Evolutionary conservation across 2,888 invertebrate species (phyloP).

Genomic region (Colletes collaris): DNA sequence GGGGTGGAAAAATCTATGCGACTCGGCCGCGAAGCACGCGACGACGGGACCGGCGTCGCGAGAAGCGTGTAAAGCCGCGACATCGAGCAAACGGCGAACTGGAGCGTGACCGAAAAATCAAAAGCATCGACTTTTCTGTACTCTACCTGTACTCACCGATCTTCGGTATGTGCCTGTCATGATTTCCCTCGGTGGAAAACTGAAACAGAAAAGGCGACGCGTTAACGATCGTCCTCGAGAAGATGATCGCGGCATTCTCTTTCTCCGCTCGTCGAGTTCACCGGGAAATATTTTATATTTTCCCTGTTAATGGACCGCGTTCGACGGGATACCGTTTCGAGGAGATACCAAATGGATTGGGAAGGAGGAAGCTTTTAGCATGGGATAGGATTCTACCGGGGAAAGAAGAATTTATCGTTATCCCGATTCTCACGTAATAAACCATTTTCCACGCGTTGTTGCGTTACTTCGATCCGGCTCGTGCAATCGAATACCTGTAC

Average conservation of each 20-base stretch:
- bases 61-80: neutral
- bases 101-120: conserved; percentile 19
- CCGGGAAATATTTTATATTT: neutral
- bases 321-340: conserved; percentile 20
- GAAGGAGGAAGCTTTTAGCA: conserved; percentile 39
- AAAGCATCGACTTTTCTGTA: conserved; percentile 18
- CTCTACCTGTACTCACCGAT: conserved; percentile 84
- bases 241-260: neutral
- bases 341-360: conserved; percentile 29
- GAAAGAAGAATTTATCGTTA: conserved; percentile 48
- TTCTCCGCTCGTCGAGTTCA: neutral
- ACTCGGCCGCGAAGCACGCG: conserved; percentile 32
- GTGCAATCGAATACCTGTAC: neutral
- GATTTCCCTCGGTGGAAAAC: conserved; percentile 86
- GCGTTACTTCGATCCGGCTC: neutral
- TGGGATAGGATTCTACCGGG: conserved; percentile 11
- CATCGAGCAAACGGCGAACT: neutral
- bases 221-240: neutral
- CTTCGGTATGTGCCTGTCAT: conserved; percentile 86
- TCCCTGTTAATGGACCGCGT: conserved; percentile 38
- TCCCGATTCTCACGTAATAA: conserved; percentile 38
- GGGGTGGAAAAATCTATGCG: conserved; percentile 44
- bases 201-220: conserved; percentile 80
- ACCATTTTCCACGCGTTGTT: conserved; percentile 20
- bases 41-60: neutral